Base-by-base conservation (phyloP, 2,888 invertebrate species). In the Drosophila incognita region DNA sequence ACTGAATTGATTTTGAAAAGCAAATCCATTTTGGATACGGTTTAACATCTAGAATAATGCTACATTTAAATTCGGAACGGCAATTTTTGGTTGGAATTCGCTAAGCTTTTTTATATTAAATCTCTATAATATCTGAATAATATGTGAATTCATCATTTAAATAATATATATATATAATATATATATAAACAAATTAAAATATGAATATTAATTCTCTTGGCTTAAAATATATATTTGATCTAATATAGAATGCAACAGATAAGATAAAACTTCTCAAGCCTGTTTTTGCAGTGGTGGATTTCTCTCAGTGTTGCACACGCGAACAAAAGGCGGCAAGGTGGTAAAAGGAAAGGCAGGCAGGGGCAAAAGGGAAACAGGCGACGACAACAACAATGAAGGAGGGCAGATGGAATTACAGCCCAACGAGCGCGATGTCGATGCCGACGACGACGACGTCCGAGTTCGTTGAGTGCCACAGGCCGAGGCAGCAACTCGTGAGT, bases 401-500 rank as follows among this genome's bases (percentile, higher is more conserved):
- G 38, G 60, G 78, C 77, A 78, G 78, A 78, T 78, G 78, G 77
- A 78, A 78, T 64, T 33, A 51, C 29, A 29, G 51, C 42, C 66
- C 60, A 58, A 62, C 48, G 27, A 29, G 33, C 65, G 42, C 48
- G 63, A n/a, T 56, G 18, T 35, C 21, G 49, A 33, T 33, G 57
- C 42, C 27, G 18, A 24, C 67, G 31, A 33, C 67, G 31, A 33
- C 31, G 21, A 31, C 51, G 24, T n/a, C 24, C 51, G 24, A 29
- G 31, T 31, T 36, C 42, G 60, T 36, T 54, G 64, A 59, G 51
- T 66, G 74, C 67, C 64, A 48, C 60, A 70, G 52, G 56, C 24
- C 59, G 66, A 68, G 69, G 10, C 62, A 53, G 21, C 36, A n/a
- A 11, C 27, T 59, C 29, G 54, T 59, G 71, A 54, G 53, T 57